A percentile compares a stretch with the other conserved stretches of the same genome.
Evolutionary conservation across 1,140 invertebrate genomes (phyloP).

Genomic region (Lepidurus arcticus): DNA sequence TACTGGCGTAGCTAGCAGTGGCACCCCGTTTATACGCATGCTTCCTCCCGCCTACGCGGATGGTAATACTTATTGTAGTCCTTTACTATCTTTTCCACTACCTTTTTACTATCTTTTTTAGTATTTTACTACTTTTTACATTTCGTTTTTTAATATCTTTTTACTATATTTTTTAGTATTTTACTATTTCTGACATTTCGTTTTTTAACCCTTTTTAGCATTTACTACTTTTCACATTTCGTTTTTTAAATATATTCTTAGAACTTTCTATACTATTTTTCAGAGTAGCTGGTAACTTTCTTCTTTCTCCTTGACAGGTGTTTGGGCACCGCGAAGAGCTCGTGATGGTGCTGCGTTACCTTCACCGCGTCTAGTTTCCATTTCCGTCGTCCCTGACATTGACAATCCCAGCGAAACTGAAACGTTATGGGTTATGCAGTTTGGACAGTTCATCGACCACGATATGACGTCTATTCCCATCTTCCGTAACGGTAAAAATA

Average conservation of each 20-base stretch:
- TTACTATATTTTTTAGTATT: too few relatives aligned
- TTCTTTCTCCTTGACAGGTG: background rate
- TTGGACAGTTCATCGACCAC: slow-evolving; percentile 33
- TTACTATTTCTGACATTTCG: too few relatives aligned
- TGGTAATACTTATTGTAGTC: slow-evolving; percentile 43
- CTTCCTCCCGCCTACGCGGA: slow-evolving; percentile 56
- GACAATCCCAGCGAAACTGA: slow-evolving; percentile 40
- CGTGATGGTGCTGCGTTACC: slow-evolving; percentile 50
- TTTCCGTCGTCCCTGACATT: slow-evolving; percentile 59
- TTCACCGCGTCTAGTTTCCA: slow-evolving; percentile 60
- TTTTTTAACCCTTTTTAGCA: background rate
- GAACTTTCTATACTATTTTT: background rate
- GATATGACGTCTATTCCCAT: slow-evolving; percentile 31
- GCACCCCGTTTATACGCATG: slow-evolving; percentile 50
- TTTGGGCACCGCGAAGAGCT: slow-evolving; percentile 20
- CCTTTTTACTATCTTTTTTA: too few relatives aligned
- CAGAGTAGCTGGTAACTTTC: background rate
- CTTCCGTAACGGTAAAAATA: slow-evolving; percentile 29
- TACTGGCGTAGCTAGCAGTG: slow-evolving; percentile 52
- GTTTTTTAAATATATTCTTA: background rate
- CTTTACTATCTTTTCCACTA: too few relatives aligned
- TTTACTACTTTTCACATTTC: slow-evolving; percentile 21
- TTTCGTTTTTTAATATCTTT: too few relatives aligned
- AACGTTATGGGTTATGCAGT: slow-evolving; percentile 30
- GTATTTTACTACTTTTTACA: too few relatives aligned